A percentile compares a stretch with the other conserved stretches of the same genome.
These are phyloP conservation scores for Hydropsyche tenuis DNA, from an alignment of 1,140 invertebrate species.

Conservation along the genomic window DNA sequence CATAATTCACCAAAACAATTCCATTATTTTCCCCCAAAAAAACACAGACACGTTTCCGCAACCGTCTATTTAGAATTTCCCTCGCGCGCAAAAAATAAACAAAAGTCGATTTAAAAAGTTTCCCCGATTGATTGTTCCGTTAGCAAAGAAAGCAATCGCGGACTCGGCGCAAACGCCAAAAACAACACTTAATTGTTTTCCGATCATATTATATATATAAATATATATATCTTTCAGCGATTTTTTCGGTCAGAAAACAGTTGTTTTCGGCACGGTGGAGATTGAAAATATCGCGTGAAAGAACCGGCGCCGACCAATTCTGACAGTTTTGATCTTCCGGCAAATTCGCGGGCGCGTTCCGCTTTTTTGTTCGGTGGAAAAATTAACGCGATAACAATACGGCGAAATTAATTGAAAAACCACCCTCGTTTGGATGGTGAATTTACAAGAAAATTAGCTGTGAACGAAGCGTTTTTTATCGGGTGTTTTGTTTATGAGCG, in stretches of 20 bases:
- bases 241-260: neutral
- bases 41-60: no score
- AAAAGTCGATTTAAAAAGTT: conserved; percentile 31
- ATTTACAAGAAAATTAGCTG: no score
- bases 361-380: neutral
- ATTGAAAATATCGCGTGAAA: neutral
- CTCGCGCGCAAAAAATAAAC: conserved; percentile 4
- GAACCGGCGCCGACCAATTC: neutral
- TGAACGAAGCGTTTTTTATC: no score
- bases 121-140: conserved; percentile 29
- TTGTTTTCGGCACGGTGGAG: neutral
- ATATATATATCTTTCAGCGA: neutral
- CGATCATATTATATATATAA: neutral
- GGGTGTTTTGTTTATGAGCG: no score
- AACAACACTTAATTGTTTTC: conserved; percentile 32
- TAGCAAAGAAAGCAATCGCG: conserved; percentile 33
- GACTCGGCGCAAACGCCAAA: conserved; percentile 10
- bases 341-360: neutral
- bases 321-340: conserved; percentile 22
- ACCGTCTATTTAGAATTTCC: conserved; percentile 23
- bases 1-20: no score
- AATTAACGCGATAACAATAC: conserved; percentile 18
- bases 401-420: conserved; percentile 11
- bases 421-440: no score
- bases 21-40: no score